Percentiles rank a stretch among this genome's conserved stretches.
These are phyloP conservation scores for Clarias macrocephalus DNA, from an alignment of 2,113 vertebrate genomes.

Conservation along the genomic window DNA sequence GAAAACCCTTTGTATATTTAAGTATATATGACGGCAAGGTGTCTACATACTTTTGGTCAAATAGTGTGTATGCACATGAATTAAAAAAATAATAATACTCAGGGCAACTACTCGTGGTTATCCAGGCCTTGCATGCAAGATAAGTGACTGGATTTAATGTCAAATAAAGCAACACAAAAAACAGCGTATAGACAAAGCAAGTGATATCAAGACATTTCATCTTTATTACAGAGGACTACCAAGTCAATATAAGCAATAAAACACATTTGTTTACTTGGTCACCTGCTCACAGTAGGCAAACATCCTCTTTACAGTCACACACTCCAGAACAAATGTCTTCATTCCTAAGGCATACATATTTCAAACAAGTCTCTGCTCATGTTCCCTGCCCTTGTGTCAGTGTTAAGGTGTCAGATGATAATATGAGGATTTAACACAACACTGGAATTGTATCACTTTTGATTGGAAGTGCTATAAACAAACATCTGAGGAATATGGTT, in stretches of 20 bases:
- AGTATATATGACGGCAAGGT: too few relatives aligned
- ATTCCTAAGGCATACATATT: neutral
- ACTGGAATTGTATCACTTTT: neutral
- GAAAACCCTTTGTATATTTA: too few relatives aligned
- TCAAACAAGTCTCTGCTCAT: neutral
- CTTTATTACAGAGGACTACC: constrained; percentile 72
- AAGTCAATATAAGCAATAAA: constrained; percentile 64
- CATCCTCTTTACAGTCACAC: neutral
- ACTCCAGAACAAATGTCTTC: neutral
- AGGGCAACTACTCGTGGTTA: neutral
- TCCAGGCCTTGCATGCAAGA: neutral
- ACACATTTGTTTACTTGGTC: constrained; percentile 34
- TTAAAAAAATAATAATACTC: neutral
- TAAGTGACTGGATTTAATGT: neutral
- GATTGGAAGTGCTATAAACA: neutral
- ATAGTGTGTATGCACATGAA: neutral
- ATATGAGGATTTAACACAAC: neutral
- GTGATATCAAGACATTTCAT: constrained; percentile 41
- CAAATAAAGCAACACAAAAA: neutral
- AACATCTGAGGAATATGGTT: neutral
- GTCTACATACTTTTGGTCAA: neutral
- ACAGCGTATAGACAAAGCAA: neutral
- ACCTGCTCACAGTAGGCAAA: neutral
- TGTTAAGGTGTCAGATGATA: neutral
- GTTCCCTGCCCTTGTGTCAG: neutral